Base-by-base conservation (phyloP, 1,140 invertebrate species). In the Drosophila chauvacae region DNA sequence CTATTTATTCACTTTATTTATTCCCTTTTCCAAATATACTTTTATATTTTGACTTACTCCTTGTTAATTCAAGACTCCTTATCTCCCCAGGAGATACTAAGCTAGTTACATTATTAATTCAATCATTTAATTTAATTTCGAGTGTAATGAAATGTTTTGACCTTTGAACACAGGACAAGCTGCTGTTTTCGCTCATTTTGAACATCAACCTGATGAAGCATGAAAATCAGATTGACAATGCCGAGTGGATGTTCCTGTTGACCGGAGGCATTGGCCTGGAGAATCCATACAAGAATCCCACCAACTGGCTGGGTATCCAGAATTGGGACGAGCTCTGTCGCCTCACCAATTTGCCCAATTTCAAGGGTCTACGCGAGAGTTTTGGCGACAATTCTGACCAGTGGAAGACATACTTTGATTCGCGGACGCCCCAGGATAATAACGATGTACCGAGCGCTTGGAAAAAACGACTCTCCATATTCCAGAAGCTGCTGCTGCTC, bases 101-200 rank as follows among this genome's bases (percentile, higher is more conserved):
- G 5, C 6, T 30, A 18, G 4, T 57, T 28, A 7, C 3, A n/a
- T 28, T 33, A 50, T 23, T 2, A 51, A 20, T 53, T 35, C 1
- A 7, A 51, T 26, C 7, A 11, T 18, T n/a, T 0, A 13, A 14
- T 51, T 14, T 65, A 47, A 16, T 33, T 39, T 14, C 5, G 4
- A 42, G 44, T 71, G 44, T 84, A 87, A 88, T 75, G 37, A 78
- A 77, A 71, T 78, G 56, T 61, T 33, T 73, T 47, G 51, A 56
- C 23, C 59, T 79, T 81, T 91, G 80, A 30, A 84, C 87, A 96
- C 87, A 96, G 94, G 96, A 97, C 93, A 97, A 98, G 93, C 92
- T 98, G 26, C 93, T 99, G 16, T 99, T 99, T 93, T 98, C 98
- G 0, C 93, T 99, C 70, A 91, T 99, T 68, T 93, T 99, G 51